Conservation (phyloP, 2,888 invertebrate genomes). For the Cryptosula pallasiana region DNA sequence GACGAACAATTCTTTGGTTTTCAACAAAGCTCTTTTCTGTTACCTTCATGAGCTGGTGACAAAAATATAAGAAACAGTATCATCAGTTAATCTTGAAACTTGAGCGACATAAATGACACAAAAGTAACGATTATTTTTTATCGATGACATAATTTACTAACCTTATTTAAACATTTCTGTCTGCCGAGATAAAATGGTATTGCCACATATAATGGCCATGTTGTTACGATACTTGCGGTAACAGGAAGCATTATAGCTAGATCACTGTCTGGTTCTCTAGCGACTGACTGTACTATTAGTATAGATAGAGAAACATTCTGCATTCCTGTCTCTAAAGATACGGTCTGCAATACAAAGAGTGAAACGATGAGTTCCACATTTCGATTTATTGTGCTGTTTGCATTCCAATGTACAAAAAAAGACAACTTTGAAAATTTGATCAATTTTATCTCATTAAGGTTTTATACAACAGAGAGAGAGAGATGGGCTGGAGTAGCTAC, state of each 20-base stretch:
- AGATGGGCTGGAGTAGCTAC: neutral
- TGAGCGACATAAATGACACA: no score
- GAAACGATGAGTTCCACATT: no score
- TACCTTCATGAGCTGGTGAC: no score
- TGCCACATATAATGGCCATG: constrained; percentile 67
- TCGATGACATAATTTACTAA: no score
- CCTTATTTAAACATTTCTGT: neutral
- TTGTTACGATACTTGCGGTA: constrained; percentile 82
- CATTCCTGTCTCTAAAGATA: constrained; percentile 76
- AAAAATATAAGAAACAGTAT: no score
- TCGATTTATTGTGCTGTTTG: no score
- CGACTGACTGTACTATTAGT: constrained; percentile 73
- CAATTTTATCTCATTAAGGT: neutral
- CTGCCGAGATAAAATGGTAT: constrained; percentile 31
- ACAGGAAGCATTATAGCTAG: constrained; percentile 63
- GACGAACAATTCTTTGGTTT: no score
- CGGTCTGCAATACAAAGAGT: constrained; percentile 62
- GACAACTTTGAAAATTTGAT: no score
- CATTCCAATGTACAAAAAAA: no score
- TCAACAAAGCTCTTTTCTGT: no score
- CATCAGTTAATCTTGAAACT: no score
- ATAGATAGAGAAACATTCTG: constrained; percentile 91
- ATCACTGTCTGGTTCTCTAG: constrained; percentile 80
- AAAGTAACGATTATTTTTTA: no score
- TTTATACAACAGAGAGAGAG: neutral